Evolutionary conservation across 2,797 vertebrate species (phyloP).

Genomic region (Margarornis squamiger): DNA sequence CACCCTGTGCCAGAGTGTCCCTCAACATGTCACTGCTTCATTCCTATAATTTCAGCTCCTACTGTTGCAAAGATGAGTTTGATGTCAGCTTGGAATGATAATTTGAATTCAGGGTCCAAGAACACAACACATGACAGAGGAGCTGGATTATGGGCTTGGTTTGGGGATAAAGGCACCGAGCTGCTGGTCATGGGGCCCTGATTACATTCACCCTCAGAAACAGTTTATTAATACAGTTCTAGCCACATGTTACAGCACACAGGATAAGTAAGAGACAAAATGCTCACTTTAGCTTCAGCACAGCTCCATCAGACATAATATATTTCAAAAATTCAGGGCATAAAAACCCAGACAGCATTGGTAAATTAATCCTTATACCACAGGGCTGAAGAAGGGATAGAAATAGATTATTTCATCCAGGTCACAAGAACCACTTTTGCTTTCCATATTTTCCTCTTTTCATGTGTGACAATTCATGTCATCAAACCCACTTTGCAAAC

Average conservation of each 20-base stretch:
- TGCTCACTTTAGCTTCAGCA: neutral
- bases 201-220: neutral
- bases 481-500: neutral
- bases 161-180: neutral
- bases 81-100: neutral
- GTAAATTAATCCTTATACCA: neutral
- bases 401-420: neutral
- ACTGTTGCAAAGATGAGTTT: neutral
- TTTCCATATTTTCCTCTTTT: neutral
- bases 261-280: neutral
- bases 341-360: neutral
- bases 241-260: neutral
- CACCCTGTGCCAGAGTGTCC: neutral
- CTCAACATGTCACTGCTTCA: neutral
- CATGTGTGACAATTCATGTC: neutral
- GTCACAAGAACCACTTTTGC: neutral
- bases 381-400: neutral
- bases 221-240: neutral
- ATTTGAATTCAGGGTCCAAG: neutral
- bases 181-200: neutral
- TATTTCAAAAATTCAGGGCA: neutral
- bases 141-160: neutral
- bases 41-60: fast-evolving
- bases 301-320: neutral
- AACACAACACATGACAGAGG: neutral